Conservation (phyloP, 1,140 invertebrate genomes). For the Chironomus tepperi region DNA sequence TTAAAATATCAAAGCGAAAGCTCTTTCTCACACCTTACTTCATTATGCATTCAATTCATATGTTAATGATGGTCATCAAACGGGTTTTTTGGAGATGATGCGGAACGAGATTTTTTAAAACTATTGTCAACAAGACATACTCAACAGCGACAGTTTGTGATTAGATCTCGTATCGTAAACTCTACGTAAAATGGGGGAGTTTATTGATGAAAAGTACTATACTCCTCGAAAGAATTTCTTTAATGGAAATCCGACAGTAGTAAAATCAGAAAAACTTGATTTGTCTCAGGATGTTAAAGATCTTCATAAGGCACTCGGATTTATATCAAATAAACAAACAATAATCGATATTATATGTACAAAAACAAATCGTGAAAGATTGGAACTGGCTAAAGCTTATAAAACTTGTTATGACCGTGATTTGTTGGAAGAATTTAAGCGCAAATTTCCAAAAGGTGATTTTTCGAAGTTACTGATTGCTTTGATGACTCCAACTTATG, state of each 20-base stretch:
- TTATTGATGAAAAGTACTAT: no score
- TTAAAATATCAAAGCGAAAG: no score
- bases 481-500: conserved; percentile 55
- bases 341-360: conserved; percentile 63
- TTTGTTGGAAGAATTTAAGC: conserved; percentile 63
- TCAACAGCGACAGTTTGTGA: no score
- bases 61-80: no score
- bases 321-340: conserved; percentile 66
- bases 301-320: conserved; percentile 27
- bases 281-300: background rate
- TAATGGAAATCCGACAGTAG: background rate
- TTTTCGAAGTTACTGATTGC: conserved; percentile 70
- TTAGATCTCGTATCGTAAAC: no score
- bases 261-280: conserved; percentile 29
- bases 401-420: conserved; percentile 67
- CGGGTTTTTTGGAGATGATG: no score
- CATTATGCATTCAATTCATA: no score
- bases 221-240: no score
- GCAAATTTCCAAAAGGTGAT: conserved; percentile 59
- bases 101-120: no score
- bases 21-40: no score
- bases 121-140: no score
- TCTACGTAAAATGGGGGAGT: no score
- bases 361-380: conserved; percentile 56
- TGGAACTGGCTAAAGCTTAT: conserved; percentile 56